Percentiles rank a stretch among this genome's conserved stretches.
phyloP scores from a whole-genome alignment of 2,888 invertebrate species.

The Phalera bucephala region DNA sequence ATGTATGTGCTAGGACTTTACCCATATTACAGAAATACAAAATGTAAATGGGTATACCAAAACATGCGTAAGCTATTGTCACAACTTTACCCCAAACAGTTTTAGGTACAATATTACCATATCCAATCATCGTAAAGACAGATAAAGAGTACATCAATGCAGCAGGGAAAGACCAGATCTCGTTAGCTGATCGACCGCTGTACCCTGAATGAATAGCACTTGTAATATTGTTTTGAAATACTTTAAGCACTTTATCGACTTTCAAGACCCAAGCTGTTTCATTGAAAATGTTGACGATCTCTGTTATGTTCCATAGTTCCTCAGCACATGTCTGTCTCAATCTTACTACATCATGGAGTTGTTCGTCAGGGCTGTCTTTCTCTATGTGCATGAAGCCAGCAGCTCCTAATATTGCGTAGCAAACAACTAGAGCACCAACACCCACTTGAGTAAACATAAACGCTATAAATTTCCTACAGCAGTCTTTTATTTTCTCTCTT shows the following conservation, averaged over 20 bases:
- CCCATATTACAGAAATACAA: constrained; percentile 96
- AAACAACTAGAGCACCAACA: constrained; percentile 93
- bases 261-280: constrained; percentile 84
- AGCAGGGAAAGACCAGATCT: constrained; percentile 94
- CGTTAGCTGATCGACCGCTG: constrained; percentile 85
- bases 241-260: constrained; percentile 83
- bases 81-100: constrained; percentile 92
- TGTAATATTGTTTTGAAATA: constrained; percentile 88
- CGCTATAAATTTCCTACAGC: constrained; percentile 92
- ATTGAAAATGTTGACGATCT: constrained; percentile 87
- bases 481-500: constrained; percentile 91
- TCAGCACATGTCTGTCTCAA: constrained; percentile 83
- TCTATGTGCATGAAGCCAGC: constrained; percentile 92
- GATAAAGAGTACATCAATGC: constrained; percentile 95
- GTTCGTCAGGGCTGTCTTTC: constrained; percentile 80
- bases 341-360: constrained; percentile 71
- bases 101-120: constrained; percentile 92
- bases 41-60: constrained; percentile 94
- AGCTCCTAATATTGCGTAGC: constrained; percentile 94
- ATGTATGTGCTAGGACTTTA: constrained; percentile 91
- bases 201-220: constrained; percentile 87
- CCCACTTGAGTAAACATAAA: constrained; percentile 97
- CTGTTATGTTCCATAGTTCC: constrained; percentile 87
- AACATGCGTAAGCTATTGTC: constrained; percentile 93
- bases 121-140: constrained; percentile 96